These are phyloP conservation scores for Trinectes maculatus DNA, from an alignment of 2,113 vertebrate species.

Conservation along the genomic window DNA sequence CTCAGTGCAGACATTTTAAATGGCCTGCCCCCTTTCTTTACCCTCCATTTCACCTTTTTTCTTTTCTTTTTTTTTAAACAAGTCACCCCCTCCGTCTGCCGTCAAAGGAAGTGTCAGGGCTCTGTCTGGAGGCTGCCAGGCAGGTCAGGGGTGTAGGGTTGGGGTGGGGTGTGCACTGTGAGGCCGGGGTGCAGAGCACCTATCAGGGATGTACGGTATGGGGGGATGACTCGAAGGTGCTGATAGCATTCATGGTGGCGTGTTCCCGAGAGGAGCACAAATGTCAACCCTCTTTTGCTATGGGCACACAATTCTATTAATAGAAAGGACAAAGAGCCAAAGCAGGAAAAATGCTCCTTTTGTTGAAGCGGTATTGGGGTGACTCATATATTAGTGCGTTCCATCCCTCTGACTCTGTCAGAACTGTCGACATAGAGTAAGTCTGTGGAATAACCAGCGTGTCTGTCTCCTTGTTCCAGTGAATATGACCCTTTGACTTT, in stretches of 20 bases:
- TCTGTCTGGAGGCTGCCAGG: slow-evolving; percentile 69
- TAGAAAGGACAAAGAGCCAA: slow-evolving; percentile 71
- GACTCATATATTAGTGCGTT: slow-evolving; percentile 33
- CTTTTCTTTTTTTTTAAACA: slow-evolving; percentile 23
- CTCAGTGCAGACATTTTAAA: slow-evolving; percentile 80
- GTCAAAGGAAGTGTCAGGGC: slow-evolving; percentile 81
- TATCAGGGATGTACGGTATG: slow-evolving; percentile 46
- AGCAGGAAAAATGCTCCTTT: slow-evolving; percentile 74
- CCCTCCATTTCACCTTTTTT: slow-evolving; percentile 64
- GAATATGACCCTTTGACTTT: slow-evolving; percentile 15
- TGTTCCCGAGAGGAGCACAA: slow-evolving; percentile 81
- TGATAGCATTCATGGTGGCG: slow-evolving; percentile 85
- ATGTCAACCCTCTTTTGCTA: slow-evolving; percentile 82
- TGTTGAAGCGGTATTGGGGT: slow-evolving; percentile 59
- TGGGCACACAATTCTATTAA: slow-evolving; percentile 79
- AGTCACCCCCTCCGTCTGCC: slow-evolving; percentile 30
- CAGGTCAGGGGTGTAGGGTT: slow-evolving; percentile 76
- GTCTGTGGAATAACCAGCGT: not conserved
- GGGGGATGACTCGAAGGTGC: slow-evolving; percentile 77
- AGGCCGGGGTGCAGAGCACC: slow-evolving; percentile 52
- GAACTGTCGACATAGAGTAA: not conserved
- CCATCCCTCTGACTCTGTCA: not conserved
- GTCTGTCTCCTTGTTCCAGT: slow-evolving; percentile 18
- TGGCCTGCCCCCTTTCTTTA: slow-evolving; percentile 77
- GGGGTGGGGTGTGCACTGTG: slow-evolving; percentile 68